Evolutionary conservation across 2,113 vertebrate species (phyloP).

Genomic region (Hystrix brachyura): DNA sequence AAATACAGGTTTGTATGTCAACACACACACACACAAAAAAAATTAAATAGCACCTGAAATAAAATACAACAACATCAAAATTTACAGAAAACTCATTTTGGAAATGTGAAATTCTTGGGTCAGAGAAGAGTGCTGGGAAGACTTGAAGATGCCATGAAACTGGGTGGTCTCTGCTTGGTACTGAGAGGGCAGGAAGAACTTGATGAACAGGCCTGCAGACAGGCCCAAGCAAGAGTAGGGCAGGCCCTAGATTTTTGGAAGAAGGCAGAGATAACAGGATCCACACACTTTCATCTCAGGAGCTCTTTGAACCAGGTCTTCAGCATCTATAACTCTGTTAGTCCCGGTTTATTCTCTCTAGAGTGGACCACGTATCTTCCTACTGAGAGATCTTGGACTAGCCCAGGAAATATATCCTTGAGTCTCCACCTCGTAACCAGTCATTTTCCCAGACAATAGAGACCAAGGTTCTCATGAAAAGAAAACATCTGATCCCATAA

Average conservation of each 20-base stretch:
- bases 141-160: not conserved
- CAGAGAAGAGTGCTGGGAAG: not conserved
- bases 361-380: not conserved
- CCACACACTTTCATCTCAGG: constrained; percentile 15
- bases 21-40: not conserved
- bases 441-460: not conserved
- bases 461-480: not conserved
- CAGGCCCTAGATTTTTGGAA: not conserved
- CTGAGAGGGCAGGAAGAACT: constrained; percentile 62
- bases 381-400: not conserved
- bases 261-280: constrained; percentile 69
- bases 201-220: constrained; percentile 41
- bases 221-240: constrained; percentile 51
- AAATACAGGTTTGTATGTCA: not conserved
- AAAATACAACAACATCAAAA: not conserved
- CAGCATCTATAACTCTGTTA: not conserved
- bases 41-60: not conserved
- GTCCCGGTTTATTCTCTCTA: not conserved
- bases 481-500: not conserved
- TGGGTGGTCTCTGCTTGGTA: constrained; percentile 70
- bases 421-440: not conserved
- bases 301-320: constrained; percentile 36
- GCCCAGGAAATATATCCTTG: not conserved
- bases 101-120: not conserved
- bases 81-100: constrained; percentile 1